Base-by-base conservation (phyloP, 2,113 vertebrate species). In the Trematocara stigmaticum region DNA sequence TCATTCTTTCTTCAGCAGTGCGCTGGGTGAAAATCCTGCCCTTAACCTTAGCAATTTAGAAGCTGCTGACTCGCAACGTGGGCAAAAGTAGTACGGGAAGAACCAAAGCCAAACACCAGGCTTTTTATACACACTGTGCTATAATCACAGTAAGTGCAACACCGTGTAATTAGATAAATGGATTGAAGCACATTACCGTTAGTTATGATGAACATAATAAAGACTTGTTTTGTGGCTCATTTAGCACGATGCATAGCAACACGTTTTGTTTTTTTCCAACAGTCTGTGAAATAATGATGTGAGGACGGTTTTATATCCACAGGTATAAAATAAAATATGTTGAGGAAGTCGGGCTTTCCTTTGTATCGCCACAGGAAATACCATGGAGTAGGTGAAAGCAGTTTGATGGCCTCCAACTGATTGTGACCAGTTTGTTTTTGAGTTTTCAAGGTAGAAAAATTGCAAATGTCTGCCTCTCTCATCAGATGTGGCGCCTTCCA, bases 281-380 rank as follows among this genome's bases (percentile, higher is more conserved):
- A 10, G 29, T 51, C 26, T 76, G 71, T 51, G 45, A 76, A 76
- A 76, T 76, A 76, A 49, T 18, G 42, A 74, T 18, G 69, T 49
- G 56, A 61, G 79, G 42, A 45, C 0, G 7, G 11, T 13, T 78
- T 9, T 23, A 7, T 31, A 23, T 8, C 49, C 42, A 76, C 45
- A 76, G 71, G 26, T 76, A 51, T 76, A n/a, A 18, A 51, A 31
- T 76, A 76, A 76, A 80, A 29, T n/a, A 4, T 13, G 78, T 79
- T 31, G 51, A 59, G 82, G 85, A 88, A 88, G 59, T 53, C 18
- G 1, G 61, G 20, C 83, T 81, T 87, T 88, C 89, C 89, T 90
- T 23, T 85, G 86, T 29, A 74, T 79, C 79, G 3, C 85, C 85
- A 85, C 35, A 88, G 89, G 89, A 90, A 90, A 83, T 76, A 34